A percentile compares a stretch with the other conserved stretches of the same genome.
These are phyloP conservation scores for Venturia canescens DNA, from an alignment of 1,140 invertebrate genomes.

Conservation along the genomic window DNA sequence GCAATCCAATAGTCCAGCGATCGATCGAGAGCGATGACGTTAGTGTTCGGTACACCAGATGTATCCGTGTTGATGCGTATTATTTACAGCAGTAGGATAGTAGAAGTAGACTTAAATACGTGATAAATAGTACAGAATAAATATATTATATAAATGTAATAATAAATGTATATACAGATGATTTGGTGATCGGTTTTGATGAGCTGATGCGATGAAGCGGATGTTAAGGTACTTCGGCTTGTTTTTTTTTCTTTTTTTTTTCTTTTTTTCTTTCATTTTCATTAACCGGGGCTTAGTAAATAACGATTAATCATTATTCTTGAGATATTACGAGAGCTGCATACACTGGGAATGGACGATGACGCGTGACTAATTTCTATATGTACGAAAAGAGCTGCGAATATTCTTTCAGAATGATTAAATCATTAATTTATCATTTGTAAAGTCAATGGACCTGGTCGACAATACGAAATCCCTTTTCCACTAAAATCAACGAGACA, in stretches of 20 bases:
- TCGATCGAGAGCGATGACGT: conserved; percentile 75
- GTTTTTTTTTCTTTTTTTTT: background rate
- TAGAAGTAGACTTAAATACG: conserved; percentile 78
- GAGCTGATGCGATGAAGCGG: conserved; percentile 81
- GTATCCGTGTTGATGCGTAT: conserved; percentile 74
- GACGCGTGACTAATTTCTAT: background rate
- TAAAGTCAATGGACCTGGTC: background rate
- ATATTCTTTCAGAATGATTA: background rate
- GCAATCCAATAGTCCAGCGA: conserved; percentile 75
- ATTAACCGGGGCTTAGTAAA: background rate
- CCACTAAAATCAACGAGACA: background rate
- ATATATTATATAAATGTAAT: conserved; percentile 61
- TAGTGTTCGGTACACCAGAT: conserved; percentile 75
- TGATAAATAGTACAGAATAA: conserved; percentile 66
- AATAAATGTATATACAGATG: conserved; percentile 67
- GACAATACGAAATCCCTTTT: background rate
- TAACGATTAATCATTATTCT: background rate
- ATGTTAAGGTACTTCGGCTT: conserved; percentile 69
- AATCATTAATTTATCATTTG: too few species aligned
- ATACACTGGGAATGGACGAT: background rate
- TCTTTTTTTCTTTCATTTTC: background rate
- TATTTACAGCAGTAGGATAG: conserved; percentile 75
- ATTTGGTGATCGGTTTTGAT: conserved; percentile 77
- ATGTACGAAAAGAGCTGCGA: background rate
- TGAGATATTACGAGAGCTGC: conserved; percentile 4